phyloP scores from a whole-genome alignment of 1,140 invertebrate genomes.

The Carposina sasakii region DNA sequence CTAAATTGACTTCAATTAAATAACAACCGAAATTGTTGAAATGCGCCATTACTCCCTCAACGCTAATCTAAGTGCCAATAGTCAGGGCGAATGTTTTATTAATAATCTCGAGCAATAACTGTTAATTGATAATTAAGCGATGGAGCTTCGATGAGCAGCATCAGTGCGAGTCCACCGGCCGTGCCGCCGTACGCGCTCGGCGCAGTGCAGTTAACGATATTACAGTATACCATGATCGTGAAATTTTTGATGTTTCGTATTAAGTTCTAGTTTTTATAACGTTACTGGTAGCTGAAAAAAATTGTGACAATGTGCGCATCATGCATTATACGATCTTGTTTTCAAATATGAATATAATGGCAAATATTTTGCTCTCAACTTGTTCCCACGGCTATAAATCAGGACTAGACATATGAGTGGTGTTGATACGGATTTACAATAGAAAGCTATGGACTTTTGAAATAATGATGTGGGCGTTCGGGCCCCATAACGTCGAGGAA shows the following conservation, averaged over 20 bases:
- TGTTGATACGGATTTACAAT: conserved; percentile 63
- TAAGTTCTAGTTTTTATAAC: no score
- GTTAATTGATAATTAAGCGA: conserved; percentile 69
- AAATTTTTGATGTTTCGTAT: no score
- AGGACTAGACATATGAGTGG: conserved; percentile 53
- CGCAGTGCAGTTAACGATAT: no score
- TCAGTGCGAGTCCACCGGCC: conserved; percentile 41
- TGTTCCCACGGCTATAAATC: conserved; percentile 68
- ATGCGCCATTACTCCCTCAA: conserved; percentile 71
- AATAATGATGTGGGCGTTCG: conserved; percentile 68
- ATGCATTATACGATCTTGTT: no score
- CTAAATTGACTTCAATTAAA: conserved; percentile 74
- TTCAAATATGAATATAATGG: no score
- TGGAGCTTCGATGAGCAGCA: conserved; percentile 38
- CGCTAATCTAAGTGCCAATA: conserved; percentile 72
- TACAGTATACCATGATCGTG: no score
- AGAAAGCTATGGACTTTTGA: conserved; percentile 51
- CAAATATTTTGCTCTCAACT: no score
- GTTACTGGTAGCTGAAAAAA: no score
- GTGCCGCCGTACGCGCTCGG: conserved; percentile 9
- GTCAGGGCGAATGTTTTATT: conserved; percentile 70
- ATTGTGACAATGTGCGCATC: no score
- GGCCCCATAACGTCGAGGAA: conserved; percentile 45
- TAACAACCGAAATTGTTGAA: conserved; percentile 73
- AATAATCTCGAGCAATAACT: conserved; percentile 63